Percentiles rank a stretch among this genome's conserved stretches.
Conservation (phyloP, 1,140 invertebrate genomes). For the Brachionus asplanchnoidis region DNA sequence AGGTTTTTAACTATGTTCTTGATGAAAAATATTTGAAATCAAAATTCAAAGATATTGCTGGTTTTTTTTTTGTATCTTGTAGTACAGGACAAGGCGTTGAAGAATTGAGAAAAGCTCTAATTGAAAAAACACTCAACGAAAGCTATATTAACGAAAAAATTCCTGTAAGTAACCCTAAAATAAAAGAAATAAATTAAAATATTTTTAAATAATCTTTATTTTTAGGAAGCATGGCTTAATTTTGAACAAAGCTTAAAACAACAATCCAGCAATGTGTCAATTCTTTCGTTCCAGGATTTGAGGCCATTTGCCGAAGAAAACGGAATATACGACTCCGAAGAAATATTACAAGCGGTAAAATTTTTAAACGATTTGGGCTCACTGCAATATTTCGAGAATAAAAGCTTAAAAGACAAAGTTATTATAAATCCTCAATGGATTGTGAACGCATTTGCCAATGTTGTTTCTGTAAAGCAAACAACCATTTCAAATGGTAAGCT, state of each 20-base stretch:
- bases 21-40: constrained; percentile 46
- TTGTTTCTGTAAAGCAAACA: constrained; percentile 53
- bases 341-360: constrained; percentile 50
- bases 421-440: constrained; percentile 58
- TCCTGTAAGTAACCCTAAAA: constrained; percentile 42
- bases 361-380: constrained; percentile 55
- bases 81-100: constrained; percentile 47
- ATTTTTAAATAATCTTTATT: background rate
- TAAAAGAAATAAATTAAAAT: too few relatives aligned
- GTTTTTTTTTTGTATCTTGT: constrained; percentile 51
- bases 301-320: constrained; percentile 15
- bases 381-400: constrained; percentile 54
- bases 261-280: too few relatives aligned
- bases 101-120: background rate
- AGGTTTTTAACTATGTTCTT: constrained; percentile 43
- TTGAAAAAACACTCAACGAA: background rate
- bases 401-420: constrained; percentile 48
- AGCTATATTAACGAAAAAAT: constrained; percentile 49
- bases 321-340: constrained; percentile 3
- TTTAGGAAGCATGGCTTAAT: constrained; percentile 46
- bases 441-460: constrained; percentile 55
- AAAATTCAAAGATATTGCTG: constrained; percentile 50
- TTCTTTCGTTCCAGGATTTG: background rate
- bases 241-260: constrained; percentile 40
- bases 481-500: constrained; percentile 51